Base-by-base conservation (phyloP, 2,797 vertebrate genomes). In the Nannoperca obscura region DNA sequence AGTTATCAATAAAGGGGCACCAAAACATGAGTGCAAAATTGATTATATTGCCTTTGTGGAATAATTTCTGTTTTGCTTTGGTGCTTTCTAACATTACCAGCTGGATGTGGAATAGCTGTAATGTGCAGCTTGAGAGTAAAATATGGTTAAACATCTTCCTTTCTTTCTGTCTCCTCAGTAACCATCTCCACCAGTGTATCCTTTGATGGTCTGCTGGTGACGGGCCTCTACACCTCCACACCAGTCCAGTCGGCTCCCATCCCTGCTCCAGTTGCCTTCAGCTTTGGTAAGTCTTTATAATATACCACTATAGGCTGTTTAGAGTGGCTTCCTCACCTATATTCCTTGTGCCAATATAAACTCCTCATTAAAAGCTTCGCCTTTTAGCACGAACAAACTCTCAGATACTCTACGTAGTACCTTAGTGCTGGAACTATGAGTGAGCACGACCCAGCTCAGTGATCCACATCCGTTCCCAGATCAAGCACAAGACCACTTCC, bases 181-280 rank as follows among this genome's bases (percentile, higher is more conserved):
- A 98, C 97, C 62, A 95, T 99, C 93, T 98, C 98, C 0, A 99
- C 98, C 64, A 99, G 97, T 78, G 97, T 97, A 22, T 96, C 96
- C 82, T 99, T 99, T 85, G 98, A 99, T 57, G 98, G 98, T 63
- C 94, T 99, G 65, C 91, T 99, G 89, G 97, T 99, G 73, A 99
- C 98, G 4, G 98, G 98, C 62, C 96, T 99, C 42, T 99, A 99
- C 91, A 99, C 98, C 10, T 98, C 98, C 67, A 99, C 98, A 14
- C 97, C 97, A n/a, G 95, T 97, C 76, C 97, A 98, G 90, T 94
- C 97, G 52, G 96, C 97, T 72, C 97, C 97, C 84, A 97, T 99
- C 81, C 96, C 96, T 13, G 96, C 97, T 44, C 95, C 97, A 66
- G 96, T 92, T 59, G 97, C 97, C 59, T 98, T 98, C 88, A 97